These are phyloP conservation scores for Sebastes oblongus DNA, from an alignment of 2,797 vertebrate species.

Conservation along the genomic window DNA sequence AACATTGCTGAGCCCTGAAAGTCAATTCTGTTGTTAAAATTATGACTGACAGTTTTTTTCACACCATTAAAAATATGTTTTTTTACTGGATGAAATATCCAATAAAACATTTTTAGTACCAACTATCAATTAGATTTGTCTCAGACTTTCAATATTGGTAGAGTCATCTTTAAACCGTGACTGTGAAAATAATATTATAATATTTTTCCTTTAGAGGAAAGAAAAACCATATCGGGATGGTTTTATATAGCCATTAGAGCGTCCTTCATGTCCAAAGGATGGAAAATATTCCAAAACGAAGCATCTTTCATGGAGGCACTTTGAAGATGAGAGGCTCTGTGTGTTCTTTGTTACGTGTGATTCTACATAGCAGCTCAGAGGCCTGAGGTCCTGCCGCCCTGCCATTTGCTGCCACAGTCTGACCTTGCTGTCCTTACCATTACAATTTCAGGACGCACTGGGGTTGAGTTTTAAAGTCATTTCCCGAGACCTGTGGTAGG, in stretches of 20 bases:
- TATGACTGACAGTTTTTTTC: neutral
- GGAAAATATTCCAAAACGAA: conserved; percentile 42
- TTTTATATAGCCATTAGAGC: conserved; percentile 24
- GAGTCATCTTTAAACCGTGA: neutral
- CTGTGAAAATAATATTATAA: neutral
- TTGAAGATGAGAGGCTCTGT: conserved; percentile 66
- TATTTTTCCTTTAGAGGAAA: neutral
- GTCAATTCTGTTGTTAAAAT: neutral
- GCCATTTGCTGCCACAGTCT: conserved; percentile 45
- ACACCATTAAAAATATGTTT: neutral
- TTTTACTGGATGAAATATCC: neutral
- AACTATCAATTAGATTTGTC: neutral
- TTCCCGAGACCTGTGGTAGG: neutral
- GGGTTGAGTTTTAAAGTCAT: conserved; percentile 12
- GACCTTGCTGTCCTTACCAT: conserved; percentile 42
- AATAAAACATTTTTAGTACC: neutral
- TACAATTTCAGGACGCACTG: conserved; percentile 18
- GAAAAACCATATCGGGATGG: neutral
- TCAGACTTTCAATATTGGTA: neutral
- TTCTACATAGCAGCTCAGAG: conserved; percentile 38
- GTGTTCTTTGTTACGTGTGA: conserved; percentile 54
- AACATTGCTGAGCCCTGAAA: neutral
- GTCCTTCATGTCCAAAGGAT: conserved; percentile 18
- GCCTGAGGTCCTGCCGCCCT: conserved; percentile 43
- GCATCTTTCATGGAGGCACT: conserved; percentile 54